Evolutionary conservation across 2,888 invertebrate genomes (phyloP), one percentile per base, ranked within the genome.

Genomic region (Eupithecia dodoneata): DNA sequence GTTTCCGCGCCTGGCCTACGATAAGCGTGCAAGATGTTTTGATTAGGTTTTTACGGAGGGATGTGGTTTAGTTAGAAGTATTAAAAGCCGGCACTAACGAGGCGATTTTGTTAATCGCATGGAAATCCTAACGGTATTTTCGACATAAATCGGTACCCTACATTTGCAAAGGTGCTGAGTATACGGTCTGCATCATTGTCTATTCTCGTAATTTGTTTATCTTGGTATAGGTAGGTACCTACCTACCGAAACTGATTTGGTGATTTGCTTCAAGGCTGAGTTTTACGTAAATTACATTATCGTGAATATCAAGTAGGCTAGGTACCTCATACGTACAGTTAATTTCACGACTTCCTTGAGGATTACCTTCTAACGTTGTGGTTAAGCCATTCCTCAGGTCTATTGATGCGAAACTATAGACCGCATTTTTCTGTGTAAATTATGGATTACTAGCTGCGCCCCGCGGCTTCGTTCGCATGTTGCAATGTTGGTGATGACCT

Each of bases 11-110:
- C 47, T 71, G 10, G 63, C 30, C 10, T 49, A 15, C 88, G 92
- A 92, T 91, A 91, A 90, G 86, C 86, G 81, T 81, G 85, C 85
- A 85, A 86, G 88, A 88, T 88, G 86, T 87, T 89, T 86, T 87
- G 89, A 89, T 90, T 83, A 79, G 67, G 74, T 81, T 83, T 83
- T 82, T 80, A 80, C 74, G 75, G 77, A 78, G 82, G 83, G 83
- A 84, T 82, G 80, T 81, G 81, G 80, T 81, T 80, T 79, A 10
- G 4, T n/a, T 42, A 73, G 65, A 79, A 77, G 66, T 75, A 75
- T 76, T 74, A 77, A 79, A 75, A 78, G 75, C 76, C 65, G 76
- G 74, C 76, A 75, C 77, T 81, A 83, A 84, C 81, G 80, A 82
- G 78, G 73, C 75, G 72, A 76, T 80, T 80, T 81, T 78, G 81